phyloP scores from a whole-genome alignment of 2,888 invertebrate genomes.

The Pachydiplax longipennis region DNA sequence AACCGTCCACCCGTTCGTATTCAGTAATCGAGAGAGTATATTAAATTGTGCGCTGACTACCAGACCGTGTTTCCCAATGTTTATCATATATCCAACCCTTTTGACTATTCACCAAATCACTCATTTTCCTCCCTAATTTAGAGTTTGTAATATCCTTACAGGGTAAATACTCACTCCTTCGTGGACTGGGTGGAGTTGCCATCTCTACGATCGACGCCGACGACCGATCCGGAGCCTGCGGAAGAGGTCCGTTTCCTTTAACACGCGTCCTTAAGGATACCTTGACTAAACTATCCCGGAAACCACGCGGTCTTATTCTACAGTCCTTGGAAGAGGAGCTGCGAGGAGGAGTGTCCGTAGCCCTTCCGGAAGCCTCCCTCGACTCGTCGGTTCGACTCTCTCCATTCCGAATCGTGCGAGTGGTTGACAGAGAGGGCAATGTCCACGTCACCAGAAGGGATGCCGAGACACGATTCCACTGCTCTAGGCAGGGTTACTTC shows the following conservation, averaged over 20 bases:
- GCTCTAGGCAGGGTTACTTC: conserved; percentile 79
- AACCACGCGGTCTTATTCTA: conserved; percentile 70
- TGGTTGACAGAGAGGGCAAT: conserved; percentile 76
- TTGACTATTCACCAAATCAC: too few relatives aligned
- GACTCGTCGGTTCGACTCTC: conserved; percentile 66
- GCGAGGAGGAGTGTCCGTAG: conserved; percentile 45
- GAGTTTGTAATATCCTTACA: conserved; percentile 51
- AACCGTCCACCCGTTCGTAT: too few relatives aligned
- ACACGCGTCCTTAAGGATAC: conserved; percentile 53
- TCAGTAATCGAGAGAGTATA: too few relatives aligned
- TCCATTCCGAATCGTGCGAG: conserved; percentile 74
- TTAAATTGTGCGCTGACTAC: too few relatives aligned
- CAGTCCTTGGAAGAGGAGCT: conserved; percentile 69
- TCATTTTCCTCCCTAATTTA: too few relatives aligned
- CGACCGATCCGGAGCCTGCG: conserved; percentile 58
- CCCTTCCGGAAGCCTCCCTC: conserved; percentile 35
- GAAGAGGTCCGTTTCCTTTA: conserved; percentile 51
- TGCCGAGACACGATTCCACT: conserved; percentile 76
- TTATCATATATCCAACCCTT: too few relatives aligned
- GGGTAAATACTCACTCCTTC: conserved; percentile 76
- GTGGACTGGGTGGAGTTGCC: conserved; percentile 75
- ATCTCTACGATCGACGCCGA: conserved; percentile 69
- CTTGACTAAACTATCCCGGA: conserved; percentile 66
- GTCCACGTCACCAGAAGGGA: conserved; percentile 76
- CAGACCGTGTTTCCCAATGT: too few relatives aligned